Percentiles rank a stretch among this genome's conserved stretches.
Evolutionary conservation across 2,113 vertebrate genomes (phyloP).

Genomic region (Seriola dumerili): DNA sequence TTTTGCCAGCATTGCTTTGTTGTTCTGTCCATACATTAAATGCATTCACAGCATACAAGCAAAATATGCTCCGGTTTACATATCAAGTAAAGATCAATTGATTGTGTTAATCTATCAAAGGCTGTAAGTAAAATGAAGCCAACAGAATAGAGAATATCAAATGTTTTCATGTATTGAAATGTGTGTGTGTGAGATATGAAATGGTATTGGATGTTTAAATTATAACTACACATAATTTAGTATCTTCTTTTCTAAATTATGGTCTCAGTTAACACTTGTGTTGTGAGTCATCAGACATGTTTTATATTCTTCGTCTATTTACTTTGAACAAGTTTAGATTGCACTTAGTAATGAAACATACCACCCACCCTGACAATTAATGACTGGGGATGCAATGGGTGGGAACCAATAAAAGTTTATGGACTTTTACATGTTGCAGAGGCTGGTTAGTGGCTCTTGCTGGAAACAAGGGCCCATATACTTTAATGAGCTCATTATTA

Average conservation of each 20-base stretch:
- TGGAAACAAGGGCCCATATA: constrained; percentile 79
- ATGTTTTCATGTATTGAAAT: constrained; percentile 8
- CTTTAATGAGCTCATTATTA: constrained; percentile 83
- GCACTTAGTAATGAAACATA: constrained; percentile 75
- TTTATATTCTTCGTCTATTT: constrained; percentile 59
- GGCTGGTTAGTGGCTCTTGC: constrained; percentile 78
- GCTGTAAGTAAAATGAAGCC: neutral
- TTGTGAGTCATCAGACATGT: constrained; percentile 34
- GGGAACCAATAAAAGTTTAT: constrained; percentile 83
- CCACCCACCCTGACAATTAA: constrained; percentile 76
- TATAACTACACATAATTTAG: neutral
- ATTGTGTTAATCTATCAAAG: constrained; percentile 1
- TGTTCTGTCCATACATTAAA: constrained; percentile 35
- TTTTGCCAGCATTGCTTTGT: neutral
- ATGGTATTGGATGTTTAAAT: constrained; percentile 1
- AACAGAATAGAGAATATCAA: neutral
- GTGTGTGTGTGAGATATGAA: neutral
- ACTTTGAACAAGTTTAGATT: constrained; percentile 69
- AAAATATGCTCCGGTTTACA: constrained; percentile 8
- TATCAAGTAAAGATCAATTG: constrained; percentile 3
- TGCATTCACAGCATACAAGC: constrained; percentile 30
- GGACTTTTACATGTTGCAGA: constrained; percentile 78
- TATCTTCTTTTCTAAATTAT: constrained; percentile 24
- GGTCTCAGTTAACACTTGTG: neutral
- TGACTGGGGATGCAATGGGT: constrained; percentile 71